Percentiles rank a stretch among this genome's conserved stretches.
Conservation (phyloP, 1,140 invertebrate genomes). For the Trachymyrmex cornetzi region DNA sequence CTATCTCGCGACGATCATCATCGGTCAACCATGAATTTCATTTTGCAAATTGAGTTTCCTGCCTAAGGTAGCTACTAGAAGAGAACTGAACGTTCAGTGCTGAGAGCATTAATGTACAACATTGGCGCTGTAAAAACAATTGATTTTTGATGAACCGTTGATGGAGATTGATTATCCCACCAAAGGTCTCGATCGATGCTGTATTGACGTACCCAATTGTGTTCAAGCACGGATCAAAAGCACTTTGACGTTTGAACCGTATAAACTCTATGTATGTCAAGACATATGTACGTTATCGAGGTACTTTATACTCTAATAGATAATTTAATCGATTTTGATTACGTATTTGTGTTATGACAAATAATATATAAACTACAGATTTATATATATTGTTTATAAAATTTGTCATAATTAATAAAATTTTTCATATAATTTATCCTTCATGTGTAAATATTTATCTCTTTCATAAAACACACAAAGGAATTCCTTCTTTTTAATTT, state of each 20-base stretch:
- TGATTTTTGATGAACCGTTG: conserved; percentile 46
- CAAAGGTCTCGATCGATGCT: neutral
- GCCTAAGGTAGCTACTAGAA: conserved; percentile 39
- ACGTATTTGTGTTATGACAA: neutral
- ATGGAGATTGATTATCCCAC: conserved; percentile 46
- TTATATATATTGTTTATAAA: neutral
- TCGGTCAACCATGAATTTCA: conserved; percentile 67
- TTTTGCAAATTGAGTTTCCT: conserved; percentile 63
- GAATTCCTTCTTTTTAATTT: neutral
- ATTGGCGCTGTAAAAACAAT: conserved; percentile 37
- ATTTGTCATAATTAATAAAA: neutral
- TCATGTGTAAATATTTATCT: neutral
- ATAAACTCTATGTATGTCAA: conserved; percentile 9
- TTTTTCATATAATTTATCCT: neutral
- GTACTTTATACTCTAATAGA: neutral
- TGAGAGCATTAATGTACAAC: conserved; percentile 56
- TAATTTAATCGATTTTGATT: neutral
- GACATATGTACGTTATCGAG: neutral
- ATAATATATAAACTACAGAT: neutral
- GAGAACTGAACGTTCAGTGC: conserved; percentile 23
- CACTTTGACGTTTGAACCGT: neutral
- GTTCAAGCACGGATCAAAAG: conserved; percentile 16
- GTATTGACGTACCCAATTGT: conserved; percentile 17
- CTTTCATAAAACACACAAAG: neutral
- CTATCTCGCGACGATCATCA: conserved; percentile 62